Conservation (phyloP, 2,113 vertebrate genomes). For the Spea bombifrons region DNA sequence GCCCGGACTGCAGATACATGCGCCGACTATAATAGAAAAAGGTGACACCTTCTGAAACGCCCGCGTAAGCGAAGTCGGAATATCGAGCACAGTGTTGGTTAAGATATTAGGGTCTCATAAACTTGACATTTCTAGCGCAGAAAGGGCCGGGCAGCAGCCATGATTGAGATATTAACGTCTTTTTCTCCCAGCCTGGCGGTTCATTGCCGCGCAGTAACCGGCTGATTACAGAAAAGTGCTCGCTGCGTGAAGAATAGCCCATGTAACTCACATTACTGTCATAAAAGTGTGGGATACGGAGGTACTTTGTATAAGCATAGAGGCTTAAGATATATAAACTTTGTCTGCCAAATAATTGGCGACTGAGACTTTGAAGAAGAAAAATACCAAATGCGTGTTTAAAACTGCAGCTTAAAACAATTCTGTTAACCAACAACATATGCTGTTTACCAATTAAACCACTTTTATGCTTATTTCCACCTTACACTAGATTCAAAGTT, state of each 20-base stretch:
- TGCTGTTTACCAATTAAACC: too few species aligned
- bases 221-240: not conserved
- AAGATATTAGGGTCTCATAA: not conserved
- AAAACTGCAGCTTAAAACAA: too few species aligned
- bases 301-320: too few species aligned
- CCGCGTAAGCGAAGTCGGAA: constrained; percentile 27
- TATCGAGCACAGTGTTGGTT: not conserved
- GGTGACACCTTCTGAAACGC: constrained; percentile 21
- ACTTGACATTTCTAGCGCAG: constrained; percentile 42
- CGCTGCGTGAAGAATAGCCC: not conserved
- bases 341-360: too few species aligned
- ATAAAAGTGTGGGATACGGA: too few species aligned
- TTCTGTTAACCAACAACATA: too few species aligned
- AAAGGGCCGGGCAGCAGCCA: not conserved
- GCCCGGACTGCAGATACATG: constrained; percentile 60
- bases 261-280: too few species aligned
- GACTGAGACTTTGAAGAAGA: too few species aligned
- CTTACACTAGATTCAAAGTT: too few species aligned
- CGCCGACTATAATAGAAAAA: constrained; percentile 34
- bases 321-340: too few species aligned
- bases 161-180: constrained; percentile 3
- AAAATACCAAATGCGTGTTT: too few species aligned
- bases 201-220: not conserved
- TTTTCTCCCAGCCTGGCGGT: not conserved
- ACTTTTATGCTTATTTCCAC: too few species aligned